Evolutionary conservation across 2,113 vertebrate genomes (phyloP), one percentile per base, ranked within the genome.

Genomic region (Sphyrna mokarran): DNA sequence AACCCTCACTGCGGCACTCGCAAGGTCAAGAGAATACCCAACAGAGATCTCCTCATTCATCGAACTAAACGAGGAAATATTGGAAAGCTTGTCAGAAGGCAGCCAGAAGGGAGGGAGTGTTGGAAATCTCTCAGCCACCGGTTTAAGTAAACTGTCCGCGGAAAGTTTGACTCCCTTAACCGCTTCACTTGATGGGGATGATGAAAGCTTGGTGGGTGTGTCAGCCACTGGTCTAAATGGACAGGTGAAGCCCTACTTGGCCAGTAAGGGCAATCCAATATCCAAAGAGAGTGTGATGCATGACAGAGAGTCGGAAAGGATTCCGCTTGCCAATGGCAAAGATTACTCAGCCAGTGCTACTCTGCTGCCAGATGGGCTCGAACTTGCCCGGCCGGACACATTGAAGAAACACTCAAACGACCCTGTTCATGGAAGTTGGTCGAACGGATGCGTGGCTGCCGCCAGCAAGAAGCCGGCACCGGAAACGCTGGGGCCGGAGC

Each of bases 51-150:
- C 22, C 1, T 69, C 94, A 6, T 97, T 97, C 33, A 95, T 95
- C 29, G 95, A 96, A 11, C 69, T 33, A 70, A 89, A 95, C 68
- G 96, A 96, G 11, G 95, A 96, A 33, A 96, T 96, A 85, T 96
- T 97, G 2, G 97, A 97, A 95, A 97, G 97, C 0, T 95, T 96
- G 61, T 96, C 97, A 95, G 97, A 97, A 61, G 96, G 97, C 54
- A 96, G 96, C 48, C 97, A 97, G 23, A 96, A 96, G 95, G 97
- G 98, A 66, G 97, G 98, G 86, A 97, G 48, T 72, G 23, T 16
- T n/a, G 69, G 48, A 72, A 72, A 8, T 14, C 23, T 72, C 43
- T 95, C 94, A 14, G 6, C 11, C 9, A 76, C 2, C 26, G 26
- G 40, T 89, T 89, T 89, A 58, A 58, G 26, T 89, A 89, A 68